Conservation (phyloP, 2,888 invertebrate genomes). For the Thymelicus lineola region DNA sequence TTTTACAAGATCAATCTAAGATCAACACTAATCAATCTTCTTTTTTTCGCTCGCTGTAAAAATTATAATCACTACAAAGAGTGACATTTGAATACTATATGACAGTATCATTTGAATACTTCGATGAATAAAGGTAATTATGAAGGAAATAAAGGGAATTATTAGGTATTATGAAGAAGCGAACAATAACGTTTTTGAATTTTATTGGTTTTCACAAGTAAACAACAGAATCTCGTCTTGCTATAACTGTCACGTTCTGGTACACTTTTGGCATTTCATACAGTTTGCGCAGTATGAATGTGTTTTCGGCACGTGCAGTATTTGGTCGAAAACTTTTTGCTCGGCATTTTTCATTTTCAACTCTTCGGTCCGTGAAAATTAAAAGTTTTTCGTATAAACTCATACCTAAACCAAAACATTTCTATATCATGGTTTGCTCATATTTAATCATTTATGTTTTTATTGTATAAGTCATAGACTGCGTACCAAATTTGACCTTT, state of each 20-base stretch:
- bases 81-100: too few species aligned
- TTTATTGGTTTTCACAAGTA: conserved; percentile 8
- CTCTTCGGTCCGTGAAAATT: not conserved
- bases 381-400: not conserved
- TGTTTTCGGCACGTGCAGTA: not conserved
- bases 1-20: too few species aligned
- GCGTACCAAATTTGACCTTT: too few species aligned
- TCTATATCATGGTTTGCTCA: too few species aligned
- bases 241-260: conserved; percentile 25
- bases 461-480: too few species aligned
- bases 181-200: not conserved
- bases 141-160: too few species aligned
- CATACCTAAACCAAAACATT: too few species aligned
- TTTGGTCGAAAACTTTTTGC: not conserved
- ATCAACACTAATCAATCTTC: too few species aligned
- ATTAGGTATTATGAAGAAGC: not conserved
- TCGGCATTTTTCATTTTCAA: not conserved
- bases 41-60: not conserved
- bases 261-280: conserved; percentile 10
- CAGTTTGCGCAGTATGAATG: not conserved
- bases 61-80: too few species aligned
- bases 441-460: too few species aligned
- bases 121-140: not conserved
- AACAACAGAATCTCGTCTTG: conserved; percentile 6
- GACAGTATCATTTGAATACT: not conserved